phyloP scores from a whole-genome alignment of 2,888 invertebrate species.

The Lepeophtheirus nordmannii region DNA sequence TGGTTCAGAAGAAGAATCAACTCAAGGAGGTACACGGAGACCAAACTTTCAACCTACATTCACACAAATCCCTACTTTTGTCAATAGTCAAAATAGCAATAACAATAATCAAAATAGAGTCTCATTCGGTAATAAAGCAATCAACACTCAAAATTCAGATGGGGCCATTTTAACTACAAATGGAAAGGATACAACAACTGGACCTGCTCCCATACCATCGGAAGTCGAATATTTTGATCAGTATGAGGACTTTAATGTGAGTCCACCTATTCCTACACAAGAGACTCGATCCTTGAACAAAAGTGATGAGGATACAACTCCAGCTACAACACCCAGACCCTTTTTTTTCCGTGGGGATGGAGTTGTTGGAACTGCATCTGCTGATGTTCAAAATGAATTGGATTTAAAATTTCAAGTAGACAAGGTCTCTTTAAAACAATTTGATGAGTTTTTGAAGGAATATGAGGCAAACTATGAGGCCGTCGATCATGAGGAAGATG shows the following conservation, averaged over 20 bases:
- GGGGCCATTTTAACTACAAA: neutral
- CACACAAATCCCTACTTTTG: neutral
- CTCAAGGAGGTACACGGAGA: neutral
- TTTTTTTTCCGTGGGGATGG: neutral
- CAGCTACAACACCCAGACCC: conserved; percentile 13
- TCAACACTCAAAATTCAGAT: neutral
- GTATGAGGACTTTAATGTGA: neutral
- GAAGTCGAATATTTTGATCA: neutral
- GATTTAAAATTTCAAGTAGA: conserved; percentile 2
- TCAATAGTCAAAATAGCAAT: neutral
- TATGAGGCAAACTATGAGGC: neutral
- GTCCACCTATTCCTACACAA: neutral
- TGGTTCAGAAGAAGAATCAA: neutral
- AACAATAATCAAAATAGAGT: neutral
- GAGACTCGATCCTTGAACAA: neutral
- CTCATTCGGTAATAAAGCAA: neutral
- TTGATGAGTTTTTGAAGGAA: neutral
- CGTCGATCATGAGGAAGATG: neutral
- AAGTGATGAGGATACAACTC: conserved; percentile 1
- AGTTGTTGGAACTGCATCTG: neutral
- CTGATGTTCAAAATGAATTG: neutral
- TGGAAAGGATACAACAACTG: neutral
- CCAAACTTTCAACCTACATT: neutral
- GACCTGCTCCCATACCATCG: neutral
- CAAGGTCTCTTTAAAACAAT: neutral